phyloP scores from a whole-genome alignment of 1,140 invertebrate species.

The Pissodes strobi region DNA sequence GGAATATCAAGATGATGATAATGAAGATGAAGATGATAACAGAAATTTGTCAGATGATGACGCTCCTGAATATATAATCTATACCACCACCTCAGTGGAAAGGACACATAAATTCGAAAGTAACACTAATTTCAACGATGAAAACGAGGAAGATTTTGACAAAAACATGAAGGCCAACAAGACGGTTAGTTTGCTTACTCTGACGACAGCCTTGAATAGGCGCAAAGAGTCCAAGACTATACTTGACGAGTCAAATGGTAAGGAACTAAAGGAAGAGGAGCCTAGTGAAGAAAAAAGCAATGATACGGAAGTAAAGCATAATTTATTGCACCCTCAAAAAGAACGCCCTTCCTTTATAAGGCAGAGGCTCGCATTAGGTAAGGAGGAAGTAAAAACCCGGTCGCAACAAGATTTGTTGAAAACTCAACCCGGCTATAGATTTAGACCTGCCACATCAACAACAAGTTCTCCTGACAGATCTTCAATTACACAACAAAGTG shows the following conservation, averaged over 20 bases:
- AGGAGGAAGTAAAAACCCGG: constrained; percentile 9
- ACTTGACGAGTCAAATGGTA: background rate
- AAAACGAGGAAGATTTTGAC: constrained; percentile 9
- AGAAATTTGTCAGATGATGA: background rate
- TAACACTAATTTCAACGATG: constrained; percentile 28
- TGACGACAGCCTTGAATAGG: constrained; percentile 9
- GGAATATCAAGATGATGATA: constrained; percentile 16
- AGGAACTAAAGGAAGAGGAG: too few species aligned
- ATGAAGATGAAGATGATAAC: constrained; percentile 18
- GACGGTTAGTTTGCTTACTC: constrained; percentile 7
- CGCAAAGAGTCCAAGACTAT: constrained; percentile 11
- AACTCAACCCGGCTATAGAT: background rate
- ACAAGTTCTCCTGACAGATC: background rate
- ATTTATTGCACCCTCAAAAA: background rate
- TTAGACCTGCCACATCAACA: background rate
- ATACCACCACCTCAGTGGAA: constrained; percentile 13
- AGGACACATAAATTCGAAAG: constrained; percentile 25
- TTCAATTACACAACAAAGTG: background rate
- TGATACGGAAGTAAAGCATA: background rate
- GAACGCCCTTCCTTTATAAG: background rate
- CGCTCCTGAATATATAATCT: constrained; percentile 20
- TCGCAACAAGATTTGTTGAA: background rate
- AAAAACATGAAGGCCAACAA: constrained; percentile 14
- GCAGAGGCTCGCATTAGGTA: constrained; percentile 5
- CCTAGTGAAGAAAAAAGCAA: too few species aligned